Evolutionary conservation across 2,797 vertebrate species (phyloP).

Genomic region (Gymnothorax javanicus): DNA sequence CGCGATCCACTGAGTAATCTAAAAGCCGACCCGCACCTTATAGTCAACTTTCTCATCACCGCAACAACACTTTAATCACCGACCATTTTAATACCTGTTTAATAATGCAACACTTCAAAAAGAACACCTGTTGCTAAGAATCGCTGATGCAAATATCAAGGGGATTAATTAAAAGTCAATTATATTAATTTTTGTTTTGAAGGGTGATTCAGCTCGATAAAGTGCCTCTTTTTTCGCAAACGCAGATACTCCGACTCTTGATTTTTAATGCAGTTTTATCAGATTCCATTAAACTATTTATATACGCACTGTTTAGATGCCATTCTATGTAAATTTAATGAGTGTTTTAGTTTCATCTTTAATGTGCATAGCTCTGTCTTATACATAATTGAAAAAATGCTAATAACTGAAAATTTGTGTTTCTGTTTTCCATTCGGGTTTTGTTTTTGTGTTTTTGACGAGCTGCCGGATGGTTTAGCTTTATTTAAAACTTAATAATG

Average conservation of each 20-base stretch:
- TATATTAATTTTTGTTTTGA: constrained; percentile 82
- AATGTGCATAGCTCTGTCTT: constrained; percentile 69
- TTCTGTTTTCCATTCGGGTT: constrained; percentile 44
- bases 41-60: constrained; percentile 59
- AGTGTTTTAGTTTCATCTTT: constrained; percentile 75
- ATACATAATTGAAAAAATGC: constrained; percentile 77
- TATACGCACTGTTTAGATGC: constrained; percentile 67
- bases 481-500: constrained; percentile 17
- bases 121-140: constrained; percentile 80
- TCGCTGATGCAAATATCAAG: constrained; percentile 88
- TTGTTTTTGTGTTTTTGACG: constrained; percentile 28
- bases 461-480: constrained; percentile 14
- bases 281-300: constrained; percentile 63
- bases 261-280: constrained; percentile 67
- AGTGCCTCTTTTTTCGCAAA: constrained; percentile 58
- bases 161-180: constrained; percentile 95
- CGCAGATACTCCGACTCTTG: constrained; percentile 54
- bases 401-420: constrained; percentile 67
- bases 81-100: constrained; percentile 67
- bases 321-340: constrained; percentile 77
- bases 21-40: constrained; percentile 52
- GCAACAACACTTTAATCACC: constrained; percentile 67
- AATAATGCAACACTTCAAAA: constrained; percentile 80
- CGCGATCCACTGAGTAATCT: constrained; percentile 33
- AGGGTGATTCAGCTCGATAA: constrained; percentile 78